Conservation (phyloP, 1,140 invertebrate genomes). For the Coelopa frigida region DNA sequence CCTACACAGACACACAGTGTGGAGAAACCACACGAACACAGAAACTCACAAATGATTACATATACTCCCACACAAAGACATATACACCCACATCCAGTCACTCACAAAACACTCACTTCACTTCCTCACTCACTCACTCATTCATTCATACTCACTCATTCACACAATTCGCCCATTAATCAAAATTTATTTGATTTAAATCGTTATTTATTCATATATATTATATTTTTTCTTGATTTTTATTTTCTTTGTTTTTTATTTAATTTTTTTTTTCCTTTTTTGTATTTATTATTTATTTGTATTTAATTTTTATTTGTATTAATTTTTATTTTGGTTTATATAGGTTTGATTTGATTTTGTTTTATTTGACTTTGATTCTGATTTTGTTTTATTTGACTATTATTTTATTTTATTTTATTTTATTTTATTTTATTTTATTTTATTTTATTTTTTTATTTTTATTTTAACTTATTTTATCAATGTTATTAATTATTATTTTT, state of each 20-base stretch:
- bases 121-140: too few relatives aligned
- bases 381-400: neutral
- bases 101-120: too few relatives aligned
- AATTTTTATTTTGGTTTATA: neutral
- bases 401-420: neutral
- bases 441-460: neutral
- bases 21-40: too few relatives aligned
- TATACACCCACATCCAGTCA: too few relatives aligned
- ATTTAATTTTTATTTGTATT: neutral
- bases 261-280: conserved; percentile 1
- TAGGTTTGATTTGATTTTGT: neutral
- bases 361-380: neutral
- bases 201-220: neutral
- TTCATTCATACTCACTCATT: too few relatives aligned
- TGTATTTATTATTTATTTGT: neutral
- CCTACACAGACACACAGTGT: too few relatives aligned
- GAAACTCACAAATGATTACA: too few relatives aligned
- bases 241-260: conserved; percentile 1
- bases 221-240: neutral
- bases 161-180: too few relatives aligned
- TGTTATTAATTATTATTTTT: neutral
- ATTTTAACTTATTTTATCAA: neutral
- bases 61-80: too few relatives aligned
- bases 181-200: neutral
- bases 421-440: neutral